phyloP scores from a whole-genome alignment of 2,888 invertebrate genomes.

The Gordius sp. region DNA sequence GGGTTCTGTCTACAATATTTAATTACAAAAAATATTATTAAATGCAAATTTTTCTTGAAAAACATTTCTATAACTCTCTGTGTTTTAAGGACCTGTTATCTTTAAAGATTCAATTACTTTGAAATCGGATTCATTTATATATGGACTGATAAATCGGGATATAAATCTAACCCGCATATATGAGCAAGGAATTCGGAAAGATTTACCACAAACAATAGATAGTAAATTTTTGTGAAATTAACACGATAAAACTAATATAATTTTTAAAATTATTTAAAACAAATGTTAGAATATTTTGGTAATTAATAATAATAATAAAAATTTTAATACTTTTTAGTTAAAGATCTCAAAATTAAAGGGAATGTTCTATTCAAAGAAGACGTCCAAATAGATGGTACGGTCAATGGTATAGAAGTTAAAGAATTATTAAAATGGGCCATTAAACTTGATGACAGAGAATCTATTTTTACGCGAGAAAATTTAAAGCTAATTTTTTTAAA shows the following conservation, averaged over 20 bases:
- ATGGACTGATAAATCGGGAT: constrained; percentile 6
- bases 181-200: neutral
- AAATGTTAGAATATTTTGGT: neutral
- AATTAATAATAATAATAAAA: neutral
- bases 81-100: neutral
- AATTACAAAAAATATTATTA: too few species aligned
- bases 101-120: constrained; percentile 10
- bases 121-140: neutral
- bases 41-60: too few species aligned
- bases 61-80: too few species aligned
- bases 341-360: neutral
- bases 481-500: neutral
- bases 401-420: neutral
- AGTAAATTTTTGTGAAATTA: neutral
- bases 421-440: neutral
- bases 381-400: neutral
- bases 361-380: neutral
- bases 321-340: neutral
- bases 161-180: neutral
- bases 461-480: neutral
- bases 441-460: neutral
- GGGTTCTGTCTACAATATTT: too few species aligned
- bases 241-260: neutral
- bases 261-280: neutral
- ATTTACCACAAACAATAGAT: neutral